Base-by-base conservation (phyloP, 2,888 invertebrate species). In the Sphecodes monilicornis region DNA sequence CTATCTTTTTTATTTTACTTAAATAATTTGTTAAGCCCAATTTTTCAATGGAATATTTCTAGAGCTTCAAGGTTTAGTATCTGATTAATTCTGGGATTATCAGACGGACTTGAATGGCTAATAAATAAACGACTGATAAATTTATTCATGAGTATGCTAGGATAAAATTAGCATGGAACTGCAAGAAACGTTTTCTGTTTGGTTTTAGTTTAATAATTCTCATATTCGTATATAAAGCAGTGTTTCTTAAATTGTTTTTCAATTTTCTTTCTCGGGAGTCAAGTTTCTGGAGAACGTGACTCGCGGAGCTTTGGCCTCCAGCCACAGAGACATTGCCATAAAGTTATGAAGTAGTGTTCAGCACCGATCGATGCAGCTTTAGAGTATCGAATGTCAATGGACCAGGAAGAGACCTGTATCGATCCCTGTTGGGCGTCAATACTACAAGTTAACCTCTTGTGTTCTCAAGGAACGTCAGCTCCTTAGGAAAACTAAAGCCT, bases 341-440 rank as follows among this genome's bases (percentile, higher is more conserved):
- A 26, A 60, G 60, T 60, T 60, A 60, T 60, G 29, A 60, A 60
- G 16, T 60, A 29, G 60, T 60, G 16, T 16, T 29, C 29, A 4
- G 29, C 29, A 29, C 29, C 60, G 60, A 18, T 26, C 60, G 60
- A 60, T 60, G 60, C 29, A 60, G 60, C 60, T 60, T 60, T 29
- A 16, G 29, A 60, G 60, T 60, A 60, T 60, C 60, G 29, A 16
- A 60, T 60, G 60, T 60, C 60, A 60, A 60, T 60, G 60, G 60
- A 60, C 26, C 29, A 29, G 29, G 29, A 60, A 60, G 29, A 29
- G 29, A 16, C 60, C 60, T 29, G 29, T 60, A 60, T 60, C 60
- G 60, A 60, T 60, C 29, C 29, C 29, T 60, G 60, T 29, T 29
- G 60, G 29, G 29, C 60, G 60, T 29, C 60, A 6, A 60, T 60